Evolutionary conservation across 2,797 vertebrate genomes (phyloP).

Genomic region (Cercopithecus petaurista): DNA sequence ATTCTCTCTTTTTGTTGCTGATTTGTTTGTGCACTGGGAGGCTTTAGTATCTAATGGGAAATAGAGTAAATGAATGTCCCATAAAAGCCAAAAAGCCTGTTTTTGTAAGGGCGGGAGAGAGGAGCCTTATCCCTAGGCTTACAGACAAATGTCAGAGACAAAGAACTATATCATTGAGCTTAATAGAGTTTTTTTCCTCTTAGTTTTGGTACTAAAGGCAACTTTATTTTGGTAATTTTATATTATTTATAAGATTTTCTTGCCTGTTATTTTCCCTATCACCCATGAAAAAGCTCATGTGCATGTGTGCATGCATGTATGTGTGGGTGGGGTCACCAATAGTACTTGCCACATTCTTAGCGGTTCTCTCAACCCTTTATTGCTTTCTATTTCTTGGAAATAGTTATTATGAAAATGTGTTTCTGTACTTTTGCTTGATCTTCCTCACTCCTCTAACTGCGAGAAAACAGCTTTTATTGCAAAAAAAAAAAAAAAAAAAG

Average conservation of each 20-base stretch:
- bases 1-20: neutral
- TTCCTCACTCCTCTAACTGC: neutral
- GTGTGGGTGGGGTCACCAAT: neutral
- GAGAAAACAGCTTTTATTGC: neutral
- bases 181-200: neutral
- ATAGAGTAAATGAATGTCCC: neutral
- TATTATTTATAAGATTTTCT: neutral
- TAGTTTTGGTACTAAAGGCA: neutral
- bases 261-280: neutral
- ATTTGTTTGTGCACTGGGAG: neutral
- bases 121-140: neutral
- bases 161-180: neutral
- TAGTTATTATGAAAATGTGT: conserved; percentile 12
- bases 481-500: neutral
- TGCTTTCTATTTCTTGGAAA: conserved; percentile 21
- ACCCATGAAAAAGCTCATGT: neutral
- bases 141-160: neutral
- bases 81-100: neutral
- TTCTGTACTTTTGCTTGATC: conserved; percentile 32
- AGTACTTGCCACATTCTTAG: neutral
- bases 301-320: fast-evolving
- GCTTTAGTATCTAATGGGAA: neutral
- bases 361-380: neutral
- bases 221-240: neutral
- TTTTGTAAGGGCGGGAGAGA: neutral